Percentiles rank a stretch among this genome's conserved stretches.
Conservation (phyloP, 35 echinoderm and acorn worm species). For the Apostichopus californicus region DNA sequence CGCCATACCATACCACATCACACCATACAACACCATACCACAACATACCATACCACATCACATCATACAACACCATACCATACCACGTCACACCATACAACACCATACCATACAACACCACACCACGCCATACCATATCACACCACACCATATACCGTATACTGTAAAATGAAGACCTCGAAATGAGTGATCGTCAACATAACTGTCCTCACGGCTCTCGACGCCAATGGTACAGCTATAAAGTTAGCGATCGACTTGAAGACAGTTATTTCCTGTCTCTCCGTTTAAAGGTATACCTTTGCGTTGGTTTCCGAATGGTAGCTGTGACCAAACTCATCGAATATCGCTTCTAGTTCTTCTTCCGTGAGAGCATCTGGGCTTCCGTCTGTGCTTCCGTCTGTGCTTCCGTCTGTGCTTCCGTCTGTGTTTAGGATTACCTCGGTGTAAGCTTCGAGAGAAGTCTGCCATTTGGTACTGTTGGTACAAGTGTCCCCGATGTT, state of each 20-base stretch:
- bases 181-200: background rate
- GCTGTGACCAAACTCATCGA: slow-evolving; percentile 13
- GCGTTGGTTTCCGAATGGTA: slow-evolving; percentile 46
- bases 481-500: background rate
- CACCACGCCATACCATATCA: too few relatives aligned
- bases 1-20: too few relatives aligned
- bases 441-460: background rate
- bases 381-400: background rate
- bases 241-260: too few relatives aligned
- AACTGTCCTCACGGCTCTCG: too few relatives aligned
- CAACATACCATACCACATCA: too few relatives aligned
- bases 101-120: too few relatives aligned
- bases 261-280: too few relatives aligned
- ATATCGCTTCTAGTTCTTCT: slow-evolving; percentile 64
- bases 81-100: too few relatives aligned
- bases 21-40: too few relatives aligned
- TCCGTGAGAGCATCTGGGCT: slow-evolving; percentile 30
- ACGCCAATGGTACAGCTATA: too few relatives aligned
- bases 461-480: background rate
- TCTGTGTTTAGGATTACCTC: background rate
- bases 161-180: background rate
- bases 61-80: too few relatives aligned
- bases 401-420: background rate
- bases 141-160: too few relatives aligned
- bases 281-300: slow-evolving; percentile 35